Evolutionary conservation across 37 sponge, comb jelly and placozoan genomes (phyloP).

Genomic region (Hexactinellida sp.): DNA sequence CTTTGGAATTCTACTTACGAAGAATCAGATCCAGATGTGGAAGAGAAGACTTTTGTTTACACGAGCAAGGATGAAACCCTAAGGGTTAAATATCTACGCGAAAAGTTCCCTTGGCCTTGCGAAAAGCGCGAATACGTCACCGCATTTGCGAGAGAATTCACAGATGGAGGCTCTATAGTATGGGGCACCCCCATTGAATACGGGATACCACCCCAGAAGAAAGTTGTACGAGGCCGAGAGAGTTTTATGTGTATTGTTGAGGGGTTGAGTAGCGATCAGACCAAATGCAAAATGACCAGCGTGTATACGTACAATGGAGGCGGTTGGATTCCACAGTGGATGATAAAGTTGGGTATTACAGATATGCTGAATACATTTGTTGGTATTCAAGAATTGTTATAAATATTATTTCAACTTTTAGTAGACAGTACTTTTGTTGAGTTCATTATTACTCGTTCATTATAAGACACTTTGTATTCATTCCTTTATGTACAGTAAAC

Average conservation of each 20-base stretch:
- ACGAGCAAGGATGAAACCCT: background rate
- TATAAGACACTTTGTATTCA: no score
- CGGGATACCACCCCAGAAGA: background rate
- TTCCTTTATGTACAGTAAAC: no score
- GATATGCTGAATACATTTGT: slow-evolving; percentile 2
- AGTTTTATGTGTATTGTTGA: background rate
- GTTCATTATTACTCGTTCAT: no score
- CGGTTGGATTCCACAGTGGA: background rate
- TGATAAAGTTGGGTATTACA: background rate
- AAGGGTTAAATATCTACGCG: background rate
- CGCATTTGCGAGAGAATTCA: background rate
- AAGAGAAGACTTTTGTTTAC: background rate
- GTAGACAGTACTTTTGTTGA: no score
- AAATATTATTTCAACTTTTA: background rate
- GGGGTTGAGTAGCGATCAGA: background rate
- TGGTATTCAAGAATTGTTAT: background rate
- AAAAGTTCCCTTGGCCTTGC: slow-evolving; percentile 7
- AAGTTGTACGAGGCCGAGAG: background rate
- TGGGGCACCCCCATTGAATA: background rate
- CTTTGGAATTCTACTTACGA: background rate
- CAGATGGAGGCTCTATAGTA: background rate
- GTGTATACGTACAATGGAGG: background rate
- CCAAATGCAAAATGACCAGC: background rate
- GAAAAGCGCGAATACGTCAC: slow-evolving; percentile 2
- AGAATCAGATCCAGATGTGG: background rate